These are phyloP conservation scores for Oscheius sp. DNA, from an alignment of 2,888 invertebrate species.

Conservation along the genomic window DNA sequence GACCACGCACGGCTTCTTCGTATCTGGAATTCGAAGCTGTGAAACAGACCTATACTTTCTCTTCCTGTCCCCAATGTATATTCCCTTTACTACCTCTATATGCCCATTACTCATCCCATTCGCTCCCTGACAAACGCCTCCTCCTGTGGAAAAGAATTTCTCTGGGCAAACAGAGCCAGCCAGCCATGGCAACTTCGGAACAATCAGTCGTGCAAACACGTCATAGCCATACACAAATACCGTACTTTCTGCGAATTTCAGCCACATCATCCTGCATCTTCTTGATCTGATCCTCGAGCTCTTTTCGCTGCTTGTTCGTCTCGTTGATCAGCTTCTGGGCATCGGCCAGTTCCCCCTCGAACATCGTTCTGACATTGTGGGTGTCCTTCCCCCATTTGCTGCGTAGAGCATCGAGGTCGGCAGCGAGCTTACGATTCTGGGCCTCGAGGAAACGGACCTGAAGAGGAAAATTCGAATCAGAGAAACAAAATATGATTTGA, in stretches of 20 bases:
- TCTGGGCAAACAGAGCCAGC: slow-evolving; percentile 5
- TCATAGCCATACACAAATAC: not conserved
- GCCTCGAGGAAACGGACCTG: slow-evolving; percentile 72
- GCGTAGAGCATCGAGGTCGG: slow-evolving; percentile 66
- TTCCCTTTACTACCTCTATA: not conserved
- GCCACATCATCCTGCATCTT: slow-evolving; percentile 68
- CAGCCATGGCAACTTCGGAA: not conserved
- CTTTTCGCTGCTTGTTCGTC: slow-evolving; percentile 68
- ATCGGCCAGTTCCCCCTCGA: slow-evolving; percentile 61
- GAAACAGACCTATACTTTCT: no score
- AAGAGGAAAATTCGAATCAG: not conserved
- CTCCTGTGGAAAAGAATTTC: slow-evolving; percentile 16
- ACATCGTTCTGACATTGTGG: slow-evolving; percentile 59
- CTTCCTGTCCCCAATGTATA: no score
- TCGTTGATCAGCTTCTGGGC: slow-evolving; percentile 65
- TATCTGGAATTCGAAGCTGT: slow-evolving; percentile 45
- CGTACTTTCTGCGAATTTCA: slow-evolving; percentile 58
- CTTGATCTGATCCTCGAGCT: slow-evolving; percentile 62
- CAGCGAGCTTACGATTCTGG: slow-evolving; percentile 67
- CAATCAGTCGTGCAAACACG: slow-evolving; percentile 25
- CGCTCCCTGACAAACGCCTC: not conserved
- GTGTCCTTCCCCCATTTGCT: slow-evolving; percentile 69
- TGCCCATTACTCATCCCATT: not conserved
- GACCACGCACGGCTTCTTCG: slow-evolving; percentile 69
- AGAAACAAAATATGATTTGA: not conserved